Percentiles rank a stretch among this genome's conserved stretches.
Conservation (phyloP, 2,113 vertebrate genomes). For the Centrocercus urophasianus region DNA sequence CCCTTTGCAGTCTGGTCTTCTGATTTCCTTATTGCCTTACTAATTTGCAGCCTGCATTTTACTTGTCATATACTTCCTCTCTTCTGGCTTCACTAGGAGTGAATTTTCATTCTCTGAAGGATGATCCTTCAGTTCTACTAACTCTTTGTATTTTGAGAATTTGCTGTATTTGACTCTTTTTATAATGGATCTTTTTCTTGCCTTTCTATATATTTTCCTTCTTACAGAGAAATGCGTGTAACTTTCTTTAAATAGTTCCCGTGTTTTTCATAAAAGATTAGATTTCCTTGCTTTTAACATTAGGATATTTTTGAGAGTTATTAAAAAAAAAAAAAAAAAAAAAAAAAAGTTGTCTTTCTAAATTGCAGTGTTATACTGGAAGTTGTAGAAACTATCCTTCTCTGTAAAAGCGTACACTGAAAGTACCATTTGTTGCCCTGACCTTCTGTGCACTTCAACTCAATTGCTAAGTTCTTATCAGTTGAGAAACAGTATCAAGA, state of each 20-base stretch:
- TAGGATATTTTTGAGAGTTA: neutral
- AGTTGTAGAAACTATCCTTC: neutral
- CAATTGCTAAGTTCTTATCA: neutral
- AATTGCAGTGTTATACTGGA: neutral
- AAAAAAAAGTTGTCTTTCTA: no score
- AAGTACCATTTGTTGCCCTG: neutral
- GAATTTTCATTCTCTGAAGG: constrained; percentile 28
- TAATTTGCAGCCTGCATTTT: neutral
- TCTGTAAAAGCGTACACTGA: neutral
- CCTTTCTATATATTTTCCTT: neutral
- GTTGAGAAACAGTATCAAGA: neutral
- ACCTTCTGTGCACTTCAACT: neutral
- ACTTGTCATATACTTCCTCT: neutral
- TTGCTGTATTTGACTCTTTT: neutral
- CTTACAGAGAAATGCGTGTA: neutral
- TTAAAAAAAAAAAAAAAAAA: neutral
- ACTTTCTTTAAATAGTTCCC: constrained; percentile 16
- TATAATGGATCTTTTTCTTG: neutral
- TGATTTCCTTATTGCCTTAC: constrained; percentile 8
- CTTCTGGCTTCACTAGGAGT: neutral
- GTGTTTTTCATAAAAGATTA: constrained; percentile 7
- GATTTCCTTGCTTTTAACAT: constrained; percentile 33
- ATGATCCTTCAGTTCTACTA: constrained; percentile 1
- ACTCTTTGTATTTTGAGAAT: constrained; percentile 2
- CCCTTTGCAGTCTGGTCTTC: neutral